phyloP scores from a whole-genome alignment of 2,113 vertebrate species.

The Pygoscelis adeliae region DNA sequence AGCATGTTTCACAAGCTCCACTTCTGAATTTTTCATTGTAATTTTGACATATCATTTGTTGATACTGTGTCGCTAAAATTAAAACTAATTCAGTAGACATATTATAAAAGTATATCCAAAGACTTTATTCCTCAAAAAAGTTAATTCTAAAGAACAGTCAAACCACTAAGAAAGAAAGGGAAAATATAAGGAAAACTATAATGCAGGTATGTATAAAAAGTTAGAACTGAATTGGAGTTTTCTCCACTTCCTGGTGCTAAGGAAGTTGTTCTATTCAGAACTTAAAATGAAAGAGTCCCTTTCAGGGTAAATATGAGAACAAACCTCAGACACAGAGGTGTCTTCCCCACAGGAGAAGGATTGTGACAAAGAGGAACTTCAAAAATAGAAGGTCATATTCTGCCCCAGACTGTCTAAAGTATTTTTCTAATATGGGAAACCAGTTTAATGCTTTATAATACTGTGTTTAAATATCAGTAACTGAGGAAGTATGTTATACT shows the following conservation, averaged over 20 bases:
- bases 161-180: background rate
- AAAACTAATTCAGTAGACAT: background rate
- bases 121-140: background rate
- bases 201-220: background rate
- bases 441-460: background rate
- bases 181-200: background rate
- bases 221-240: background rate
- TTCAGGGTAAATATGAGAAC: background rate
- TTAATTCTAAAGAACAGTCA: background rate
- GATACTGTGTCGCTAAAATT: conserved; percentile 3
- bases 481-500: background rate
- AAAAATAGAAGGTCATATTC: background rate
- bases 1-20: conserved; percentile 48
- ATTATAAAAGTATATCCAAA: background rate
- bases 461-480: background rate
- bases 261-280: background rate
- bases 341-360: background rate
- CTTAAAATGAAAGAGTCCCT: background rate
- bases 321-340: background rate
- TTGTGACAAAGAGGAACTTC: background rate
- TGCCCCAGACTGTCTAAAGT: background rate
- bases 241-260: background rate
- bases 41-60: conserved; percentile 42
- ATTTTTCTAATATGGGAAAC: background rate
- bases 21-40: conserved; percentile 29